Percentiles rank a stretch among this genome's conserved stretches.
Conservation (phyloP, 2,888 invertebrate genomes). For the Pandemis corylana region DNA sequence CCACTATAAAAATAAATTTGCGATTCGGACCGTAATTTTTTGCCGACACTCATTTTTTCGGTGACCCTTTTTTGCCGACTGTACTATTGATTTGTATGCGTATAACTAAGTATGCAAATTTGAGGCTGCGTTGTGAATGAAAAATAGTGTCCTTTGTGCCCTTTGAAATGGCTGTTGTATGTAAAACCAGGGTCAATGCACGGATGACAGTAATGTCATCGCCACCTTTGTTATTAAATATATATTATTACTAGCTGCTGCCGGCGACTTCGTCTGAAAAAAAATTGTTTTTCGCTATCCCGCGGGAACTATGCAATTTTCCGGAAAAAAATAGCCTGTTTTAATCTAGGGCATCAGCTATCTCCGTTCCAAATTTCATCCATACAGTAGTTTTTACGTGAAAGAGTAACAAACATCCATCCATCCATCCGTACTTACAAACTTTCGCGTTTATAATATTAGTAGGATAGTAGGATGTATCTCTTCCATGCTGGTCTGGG, state of each 20-base stretch:
- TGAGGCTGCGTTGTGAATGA: constrained; percentile 51
- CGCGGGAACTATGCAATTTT: too few relatives aligned
- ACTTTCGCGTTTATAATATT: too few relatives aligned
- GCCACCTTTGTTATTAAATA: constrained; percentile 30
- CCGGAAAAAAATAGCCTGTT: too few relatives aligned
- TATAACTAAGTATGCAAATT: constrained; percentile 52
- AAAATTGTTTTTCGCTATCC: too few relatives aligned
- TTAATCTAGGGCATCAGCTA: too few relatives aligned
- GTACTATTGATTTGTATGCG: constrained; percentile 53
- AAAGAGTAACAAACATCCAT: too few relatives aligned
- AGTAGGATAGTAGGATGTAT: too few relatives aligned
- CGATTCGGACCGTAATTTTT: background rate
- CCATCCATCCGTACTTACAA: too few relatives aligned
- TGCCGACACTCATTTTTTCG: constrained; percentile 15
- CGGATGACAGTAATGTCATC: constrained; percentile 47
- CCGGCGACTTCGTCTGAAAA: too few relatives aligned
- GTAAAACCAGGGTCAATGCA: constrained; percentile 55
- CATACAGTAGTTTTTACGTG: too few relatives aligned
- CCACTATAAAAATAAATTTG: background rate
- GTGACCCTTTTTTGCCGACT: constrained; percentile 27
- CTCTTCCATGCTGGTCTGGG: too few relatives aligned
- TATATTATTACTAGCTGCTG: background rate
- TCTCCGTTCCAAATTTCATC: too few relatives aligned
- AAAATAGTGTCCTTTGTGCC: constrained; percentile 53
- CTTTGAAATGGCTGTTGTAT: constrained; percentile 58